These are phyloP conservation scores for Rhagium mordax DNA, from an alignment of 2,888 invertebrate genomes.

Conservation along the genomic window DNA sequence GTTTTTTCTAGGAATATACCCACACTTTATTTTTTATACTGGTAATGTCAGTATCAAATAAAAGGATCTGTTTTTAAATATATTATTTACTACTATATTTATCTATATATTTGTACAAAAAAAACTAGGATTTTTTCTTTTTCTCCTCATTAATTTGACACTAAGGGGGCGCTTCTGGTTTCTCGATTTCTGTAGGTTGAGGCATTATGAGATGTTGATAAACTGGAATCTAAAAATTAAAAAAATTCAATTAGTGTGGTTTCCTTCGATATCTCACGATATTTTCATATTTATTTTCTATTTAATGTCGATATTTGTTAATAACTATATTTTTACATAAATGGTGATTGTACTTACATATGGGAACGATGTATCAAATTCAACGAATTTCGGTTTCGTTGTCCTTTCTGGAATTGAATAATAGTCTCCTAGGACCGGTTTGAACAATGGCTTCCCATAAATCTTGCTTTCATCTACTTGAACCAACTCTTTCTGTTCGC, in stretches of 20 bases:
- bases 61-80: too few species aligned
- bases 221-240: slow-evolving; percentile 76
- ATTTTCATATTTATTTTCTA: too few species aligned
- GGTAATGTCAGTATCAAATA: too few species aligned
- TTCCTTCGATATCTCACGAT: too few species aligned
- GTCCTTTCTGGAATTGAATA: slow-evolving; percentile 73
- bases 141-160: neutral
- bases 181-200: slow-evolving; percentile 73
- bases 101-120: neutral
- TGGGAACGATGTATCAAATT: slow-evolving; percentile 77
- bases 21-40: too few species aligned
- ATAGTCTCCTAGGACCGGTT: slow-evolving; percentile 76
- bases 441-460: slow-evolving; percentile 73
- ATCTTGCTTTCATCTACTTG: slow-evolving; percentile 68
- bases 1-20: too few species aligned
- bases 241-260: too few species aligned
- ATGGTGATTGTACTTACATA: slow-evolving; percentile 65
- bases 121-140: neutral
- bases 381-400: slow-evolving; percentile 70
- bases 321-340: too few species aligned
- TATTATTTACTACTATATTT: neutral
- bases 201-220: slow-evolving; percentile 79
- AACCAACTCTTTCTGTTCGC: slow-evolving; percentile 69
- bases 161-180: slow-evolving; percentile 46
- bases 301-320: too few species aligned